Conservation (phyloP, 2,888 invertebrate genomes). For the Caenorhabditis drosophilae region DNA sequence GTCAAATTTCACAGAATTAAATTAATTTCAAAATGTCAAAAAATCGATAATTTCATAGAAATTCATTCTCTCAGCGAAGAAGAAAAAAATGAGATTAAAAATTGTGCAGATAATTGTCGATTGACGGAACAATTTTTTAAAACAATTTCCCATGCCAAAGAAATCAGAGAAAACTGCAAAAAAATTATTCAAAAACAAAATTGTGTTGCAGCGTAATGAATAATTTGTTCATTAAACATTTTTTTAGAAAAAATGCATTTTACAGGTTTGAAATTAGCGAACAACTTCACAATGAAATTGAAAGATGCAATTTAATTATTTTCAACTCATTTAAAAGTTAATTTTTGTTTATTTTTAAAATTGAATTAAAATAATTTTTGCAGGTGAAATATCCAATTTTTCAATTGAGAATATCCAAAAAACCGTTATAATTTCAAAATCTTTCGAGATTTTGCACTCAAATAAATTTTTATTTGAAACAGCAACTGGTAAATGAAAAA, state of each 20-base stretch:
- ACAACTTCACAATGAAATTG: conserved; percentile 24
- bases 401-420: conserved; percentile 11
- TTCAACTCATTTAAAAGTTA: conserved; percentile 23
- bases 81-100: conserved; percentile 14
- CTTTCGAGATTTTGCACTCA: conserved; percentile 21
- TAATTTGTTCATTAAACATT: neutral
- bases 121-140: conserved; percentile 22
- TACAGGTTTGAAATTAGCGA: conserved; percentile 23
- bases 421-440: conserved; percentile 24
- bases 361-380: neutral
- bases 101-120: conserved; percentile 26
- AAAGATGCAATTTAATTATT: conserved; percentile 19
- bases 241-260: neutral
- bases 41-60: conserved; percentile 27
- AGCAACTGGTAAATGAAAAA: conserved; percentile 9
- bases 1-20: no score
- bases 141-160: conserved; percentile 22
- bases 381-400: neutral
- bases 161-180: conserved; percentile 24
- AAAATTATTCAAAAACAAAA: conserved; percentile 27
- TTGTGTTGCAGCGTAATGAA: conserved; percentile 15
- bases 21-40: conserved; percentile 15
- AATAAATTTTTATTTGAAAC: conserved; percentile 23
- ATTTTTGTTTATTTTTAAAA: neutral
- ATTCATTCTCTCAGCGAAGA: conserved; percentile 15